These are phyloP conservation scores for Bufotes viridis DNA, from an alignment of 2,797 vertebrate species.

Conservation along the genomic window DNA sequence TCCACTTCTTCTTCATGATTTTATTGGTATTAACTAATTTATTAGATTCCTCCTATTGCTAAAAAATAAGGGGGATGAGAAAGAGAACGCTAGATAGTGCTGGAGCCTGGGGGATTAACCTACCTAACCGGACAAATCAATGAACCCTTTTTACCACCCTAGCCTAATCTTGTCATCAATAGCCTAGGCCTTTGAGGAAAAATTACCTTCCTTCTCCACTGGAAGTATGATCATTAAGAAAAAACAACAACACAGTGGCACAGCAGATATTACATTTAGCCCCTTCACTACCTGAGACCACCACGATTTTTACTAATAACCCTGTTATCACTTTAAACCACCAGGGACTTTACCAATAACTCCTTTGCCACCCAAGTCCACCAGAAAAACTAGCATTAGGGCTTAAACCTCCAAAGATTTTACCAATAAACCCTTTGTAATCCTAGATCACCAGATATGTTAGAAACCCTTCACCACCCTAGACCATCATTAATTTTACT, in stretches of 20 bases:
- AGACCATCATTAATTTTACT: not conserved
- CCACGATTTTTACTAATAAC: not conserved
- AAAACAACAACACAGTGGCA: not conserved
- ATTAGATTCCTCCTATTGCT: too few relatives aligned
- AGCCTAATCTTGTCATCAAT: too few relatives aligned
- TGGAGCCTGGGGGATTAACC: too few relatives aligned
- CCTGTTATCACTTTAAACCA: not conserved
- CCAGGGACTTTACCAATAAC: not conserved
- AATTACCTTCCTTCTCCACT: too few relatives aligned
- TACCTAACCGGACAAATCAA: too few relatives aligned
- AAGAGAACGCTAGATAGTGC: too few relatives aligned
- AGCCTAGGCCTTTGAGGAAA: too few relatives aligned
- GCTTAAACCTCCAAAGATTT: not conserved
- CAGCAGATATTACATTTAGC: not conserved
- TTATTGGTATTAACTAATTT: too few relatives aligned
- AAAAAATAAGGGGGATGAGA: too few relatives aligned
- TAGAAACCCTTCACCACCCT: not conserved
- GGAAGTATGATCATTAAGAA: too few relatives aligned
- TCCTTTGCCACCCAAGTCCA: not conserved
- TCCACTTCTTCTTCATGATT: too few relatives aligned
- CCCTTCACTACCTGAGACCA: not conserved
- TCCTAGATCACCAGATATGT: not conserved
- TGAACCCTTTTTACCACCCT: too few relatives aligned
- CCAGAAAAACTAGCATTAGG: not conserved
- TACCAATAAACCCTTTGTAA: not conserved